Evolutionary conservation across 1,140 invertebrate genomes (phyloP).

Genomic region (Triops longicaudatus): DNA sequence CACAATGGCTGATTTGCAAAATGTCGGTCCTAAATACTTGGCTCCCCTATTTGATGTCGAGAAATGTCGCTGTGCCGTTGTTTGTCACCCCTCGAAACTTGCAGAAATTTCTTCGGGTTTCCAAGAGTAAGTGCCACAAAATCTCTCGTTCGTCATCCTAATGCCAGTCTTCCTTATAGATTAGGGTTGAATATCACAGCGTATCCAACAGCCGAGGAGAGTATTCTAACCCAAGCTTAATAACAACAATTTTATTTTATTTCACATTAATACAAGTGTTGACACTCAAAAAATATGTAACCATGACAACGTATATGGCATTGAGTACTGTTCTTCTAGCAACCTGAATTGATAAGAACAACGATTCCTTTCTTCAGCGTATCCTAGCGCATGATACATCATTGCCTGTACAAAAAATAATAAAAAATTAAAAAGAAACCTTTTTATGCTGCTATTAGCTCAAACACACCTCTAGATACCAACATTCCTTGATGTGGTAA

Average conservation of each 20-base stretch:
- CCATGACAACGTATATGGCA: neutral
- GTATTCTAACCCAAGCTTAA: neutral
- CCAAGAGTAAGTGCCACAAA: slow-evolving; percentile 36
- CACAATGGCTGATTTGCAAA: slow-evolving; percentile 51
- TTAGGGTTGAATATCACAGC: slow-evolving; percentile 16
- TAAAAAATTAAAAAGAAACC: neutral
- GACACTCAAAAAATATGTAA: neutral
- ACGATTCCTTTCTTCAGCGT: neutral
- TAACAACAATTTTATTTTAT: neutral
- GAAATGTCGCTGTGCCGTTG: slow-evolving; percentile 52
- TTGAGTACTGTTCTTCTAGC: neutral
- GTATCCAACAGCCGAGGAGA: neutral
- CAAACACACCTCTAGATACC: neutral
- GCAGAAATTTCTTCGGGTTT: slow-evolving; percentile 55
- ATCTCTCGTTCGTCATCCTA: slow-evolving; percentile 30
- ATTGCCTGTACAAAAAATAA: neutral
- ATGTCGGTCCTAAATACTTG: slow-evolving; percentile 60
- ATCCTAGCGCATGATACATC: neutral
- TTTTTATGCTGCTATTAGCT: neutral
- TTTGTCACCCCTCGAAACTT: slow-evolving; percentile 67
- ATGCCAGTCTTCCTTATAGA: slow-evolving; percentile 27
- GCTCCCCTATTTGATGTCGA: slow-evolving; percentile 50
- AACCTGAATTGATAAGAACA: neutral
- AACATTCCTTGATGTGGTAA: neutral
- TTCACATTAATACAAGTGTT: neutral